phyloP scores from a whole-genome alignment of 2,113 vertebrate species.

The Phyllopteryx taeniolatus region DNA sequence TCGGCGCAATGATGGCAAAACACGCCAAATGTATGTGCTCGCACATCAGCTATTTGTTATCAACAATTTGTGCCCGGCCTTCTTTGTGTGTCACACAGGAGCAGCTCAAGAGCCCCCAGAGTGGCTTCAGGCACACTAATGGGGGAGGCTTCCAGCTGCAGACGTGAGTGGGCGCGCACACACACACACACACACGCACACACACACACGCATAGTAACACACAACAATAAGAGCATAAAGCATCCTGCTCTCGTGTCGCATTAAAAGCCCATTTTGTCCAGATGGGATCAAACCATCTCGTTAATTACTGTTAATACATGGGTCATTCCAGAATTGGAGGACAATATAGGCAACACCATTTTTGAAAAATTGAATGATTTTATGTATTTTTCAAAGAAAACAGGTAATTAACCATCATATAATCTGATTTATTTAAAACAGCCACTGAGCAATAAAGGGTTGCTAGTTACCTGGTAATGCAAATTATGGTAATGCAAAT shows the following conservation, averaged over 20 bases:
- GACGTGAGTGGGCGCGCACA: conserved; percentile 73
- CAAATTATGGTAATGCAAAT: too few relatives aligned
- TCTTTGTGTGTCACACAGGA: conserved; percentile 69
- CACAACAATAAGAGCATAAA: conserved; percentile 16
- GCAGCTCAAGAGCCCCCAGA: conserved; percentile 83
- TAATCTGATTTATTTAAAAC: too few relatives aligned
- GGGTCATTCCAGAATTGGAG: too few relatives aligned
- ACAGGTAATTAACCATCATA: too few relatives aligned
- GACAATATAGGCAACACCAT: background rate
- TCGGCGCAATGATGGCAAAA: conserved; percentile 36
- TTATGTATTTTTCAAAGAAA: too few relatives aligned
- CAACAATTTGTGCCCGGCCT: conserved; percentile 15
- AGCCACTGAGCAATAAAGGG: too few relatives aligned
- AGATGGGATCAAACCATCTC: conserved; percentile 16
- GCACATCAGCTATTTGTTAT: background rate
- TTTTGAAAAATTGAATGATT: background rate
- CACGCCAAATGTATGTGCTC: background rate
- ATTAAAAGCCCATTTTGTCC: conserved; percentile 32
- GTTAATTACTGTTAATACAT: conserved; percentile 54
- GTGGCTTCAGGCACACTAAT: conserved; percentile 74
- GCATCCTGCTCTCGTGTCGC: conserved; percentile 11
- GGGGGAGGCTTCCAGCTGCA: conserved; percentile 81
- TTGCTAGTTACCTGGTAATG: too few relatives aligned
- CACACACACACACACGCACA: conserved; percentile 15
- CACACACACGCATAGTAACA: conserved; percentile 8